These are phyloP conservation scores for Steatocranus sp. DNA, from an alignment of 2,797 vertebrate species.

Conservation along the genomic window DNA sequence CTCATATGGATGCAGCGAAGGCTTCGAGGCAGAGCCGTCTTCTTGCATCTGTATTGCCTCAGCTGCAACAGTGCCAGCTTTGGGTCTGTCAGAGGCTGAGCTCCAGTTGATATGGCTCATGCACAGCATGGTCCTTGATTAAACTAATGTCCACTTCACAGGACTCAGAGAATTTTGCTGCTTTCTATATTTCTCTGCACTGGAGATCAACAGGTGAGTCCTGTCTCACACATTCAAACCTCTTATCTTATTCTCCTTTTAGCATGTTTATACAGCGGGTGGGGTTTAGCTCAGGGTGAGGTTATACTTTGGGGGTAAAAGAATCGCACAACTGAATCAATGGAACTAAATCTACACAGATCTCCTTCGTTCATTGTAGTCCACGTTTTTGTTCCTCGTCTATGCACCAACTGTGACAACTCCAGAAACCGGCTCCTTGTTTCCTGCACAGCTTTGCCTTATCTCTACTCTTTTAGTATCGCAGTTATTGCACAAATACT, in stretches of 20 bases:
- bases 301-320: background rate
- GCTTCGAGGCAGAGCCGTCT: background rate
- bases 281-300: background rate
- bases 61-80: background rate
- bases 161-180: background rate
- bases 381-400: rapidly evolving
- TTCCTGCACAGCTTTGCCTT: background rate
- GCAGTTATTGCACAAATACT: background rate
- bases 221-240: background rate
- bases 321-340: rapidly evolving
- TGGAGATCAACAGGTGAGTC: background rate
- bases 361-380: rapidly evolving
- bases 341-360: background rate
- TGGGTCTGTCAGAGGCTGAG: background rate
- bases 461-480: background rate
- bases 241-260: too few relatives aligned
- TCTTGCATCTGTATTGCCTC: background rate
- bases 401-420: background rate
- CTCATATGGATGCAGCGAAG: background rate
- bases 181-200: background rate
- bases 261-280: background rate
- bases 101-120: background rate
- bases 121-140: rapidly evolving
- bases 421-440: background rate
- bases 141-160: background rate